Evolutionary conservation across 2,888 invertebrate species (phyloP).

Genomic region (Ichneumoninae sp.): DNA sequence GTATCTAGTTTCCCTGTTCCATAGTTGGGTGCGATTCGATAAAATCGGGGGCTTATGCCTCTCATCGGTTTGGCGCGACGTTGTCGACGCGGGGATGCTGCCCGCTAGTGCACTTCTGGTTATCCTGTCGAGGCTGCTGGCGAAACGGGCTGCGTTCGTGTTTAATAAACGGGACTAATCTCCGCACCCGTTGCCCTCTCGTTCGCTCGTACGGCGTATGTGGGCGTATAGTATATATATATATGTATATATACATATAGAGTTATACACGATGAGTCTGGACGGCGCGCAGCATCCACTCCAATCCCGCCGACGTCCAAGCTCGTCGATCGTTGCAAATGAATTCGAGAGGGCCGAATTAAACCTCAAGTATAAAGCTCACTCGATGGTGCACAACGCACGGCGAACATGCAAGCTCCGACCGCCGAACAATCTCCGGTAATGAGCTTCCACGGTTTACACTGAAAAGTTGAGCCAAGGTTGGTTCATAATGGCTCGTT

Average conservation of each 20-base stretch:
- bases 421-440: slow-evolving; percentile 66
- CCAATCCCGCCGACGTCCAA: slow-evolving; percentile 45
- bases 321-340: slow-evolving; percentile 81
- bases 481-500: slow-evolving; percentile 12
- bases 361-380: slow-evolving; percentile 82
- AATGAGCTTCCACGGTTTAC: slow-evolving; percentile 71
- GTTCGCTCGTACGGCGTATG: slow-evolving; percentile 18
- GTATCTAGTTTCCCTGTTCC: slow-evolving; percentile 10
- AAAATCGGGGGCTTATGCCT: slow-evolving; percentile 36
- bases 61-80: slow-evolving; percentile 27
- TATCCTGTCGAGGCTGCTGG: slow-evolving; percentile 29
- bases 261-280: background rate
- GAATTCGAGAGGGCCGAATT: slow-evolving; percentile 81
- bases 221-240: background rate
- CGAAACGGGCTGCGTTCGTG: slow-evolving; percentile 66
- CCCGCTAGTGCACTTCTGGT: slow-evolving; percentile 31
- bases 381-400: slow-evolving; percentile 36
- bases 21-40: slow-evolving; percentile 8
- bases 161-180: slow-evolving; percentile 82
- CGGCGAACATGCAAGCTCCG: slow-evolving; percentile 45
- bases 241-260: slow-evolving; percentile 10
- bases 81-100: slow-evolving; percentile 43
- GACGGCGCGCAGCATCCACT: slow-evolving; percentile 2
- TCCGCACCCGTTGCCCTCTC: slow-evolving; percentile 60
- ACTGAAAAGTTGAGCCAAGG: slow-evolving; percentile 30